Percentiles rank a stretch among this genome's conserved stretches.
Evolutionary conservation across 2,113 vertebrate genomes (phyloP).

Genomic region (Nyctereutes procyonoides): DNA sequence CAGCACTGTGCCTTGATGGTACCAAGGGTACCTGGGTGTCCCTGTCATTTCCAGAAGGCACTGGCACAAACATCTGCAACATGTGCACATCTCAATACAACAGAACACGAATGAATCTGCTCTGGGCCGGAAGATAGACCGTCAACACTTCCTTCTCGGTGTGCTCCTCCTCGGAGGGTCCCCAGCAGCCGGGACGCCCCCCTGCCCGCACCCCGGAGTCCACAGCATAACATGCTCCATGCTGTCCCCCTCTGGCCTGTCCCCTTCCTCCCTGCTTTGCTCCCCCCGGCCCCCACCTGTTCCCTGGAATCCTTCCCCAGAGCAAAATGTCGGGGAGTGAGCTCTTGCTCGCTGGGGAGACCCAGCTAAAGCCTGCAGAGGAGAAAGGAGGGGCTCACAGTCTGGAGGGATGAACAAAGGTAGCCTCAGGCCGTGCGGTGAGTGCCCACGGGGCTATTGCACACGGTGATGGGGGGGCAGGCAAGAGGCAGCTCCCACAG

Average conservation of each 20-base stretch:
- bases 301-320: background rate
- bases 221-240: background rate
- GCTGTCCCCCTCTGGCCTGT: rapidly evolving
- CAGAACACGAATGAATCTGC: rapidly evolving
- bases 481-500: too few species aligned
- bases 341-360: background rate
- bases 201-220: background rate
- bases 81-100: background rate
- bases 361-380: rapidly evolving
- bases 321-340: background rate
- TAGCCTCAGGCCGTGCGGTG: rapidly evolving
- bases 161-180: background rate
- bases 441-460: background rate
- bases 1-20: background rate
- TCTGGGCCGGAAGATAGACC: background rate
- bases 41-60: background rate
- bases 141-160: rapidly evolving
- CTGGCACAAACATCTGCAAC: background rate
- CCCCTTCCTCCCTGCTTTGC: too few species aligned
- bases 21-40: background rate
- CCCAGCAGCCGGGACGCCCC: background rate
- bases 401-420: too few species aligned
- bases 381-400: background rate
- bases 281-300: background rate
- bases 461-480: background rate